Evolutionary conservation across 2,797 vertebrate species (phyloP).

Genomic region (Poeciliopsis paucimaculata): DNA sequence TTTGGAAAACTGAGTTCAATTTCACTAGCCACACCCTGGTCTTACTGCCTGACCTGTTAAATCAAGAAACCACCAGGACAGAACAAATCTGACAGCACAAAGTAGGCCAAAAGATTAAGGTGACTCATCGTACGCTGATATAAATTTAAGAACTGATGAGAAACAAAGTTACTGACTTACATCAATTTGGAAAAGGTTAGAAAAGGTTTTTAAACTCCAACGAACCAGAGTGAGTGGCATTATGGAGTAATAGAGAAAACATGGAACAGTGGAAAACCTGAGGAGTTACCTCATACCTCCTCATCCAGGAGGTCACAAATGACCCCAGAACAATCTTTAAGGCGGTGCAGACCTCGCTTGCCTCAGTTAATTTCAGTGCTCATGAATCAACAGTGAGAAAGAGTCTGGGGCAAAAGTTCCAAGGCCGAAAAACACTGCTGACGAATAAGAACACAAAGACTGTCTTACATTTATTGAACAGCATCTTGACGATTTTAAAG

Average conservation of each 20-base stretch:
- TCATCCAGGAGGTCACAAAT: constrained; percentile 1
- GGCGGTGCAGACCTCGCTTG: not conserved
- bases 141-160: not conserved
- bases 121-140: not conserved
- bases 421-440: not conserved
- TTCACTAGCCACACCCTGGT: not conserved
- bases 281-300: constrained; percentile 1
- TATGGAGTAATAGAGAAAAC: not conserved
- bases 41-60: not conserved
- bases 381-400: constrained; percentile 2
- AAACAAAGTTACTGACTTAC: not conserved
- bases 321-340: not conserved
- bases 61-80: not conserved
- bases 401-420: not conserved
- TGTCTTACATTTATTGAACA: not conserved
- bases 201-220: not conserved
- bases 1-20: not conserved
- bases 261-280: not conserved
- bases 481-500: not conserved
- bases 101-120: not conserved
- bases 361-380: not conserved
- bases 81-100: not conserved
- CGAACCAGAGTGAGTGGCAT: not conserved
- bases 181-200: not conserved
- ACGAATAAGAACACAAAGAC: not conserved